Percentiles rank a stretch among this genome's conserved stretches.
phyloP scores from a whole-genome alignment of 2,888 invertebrate genomes.

The Noctua comes region DNA sequence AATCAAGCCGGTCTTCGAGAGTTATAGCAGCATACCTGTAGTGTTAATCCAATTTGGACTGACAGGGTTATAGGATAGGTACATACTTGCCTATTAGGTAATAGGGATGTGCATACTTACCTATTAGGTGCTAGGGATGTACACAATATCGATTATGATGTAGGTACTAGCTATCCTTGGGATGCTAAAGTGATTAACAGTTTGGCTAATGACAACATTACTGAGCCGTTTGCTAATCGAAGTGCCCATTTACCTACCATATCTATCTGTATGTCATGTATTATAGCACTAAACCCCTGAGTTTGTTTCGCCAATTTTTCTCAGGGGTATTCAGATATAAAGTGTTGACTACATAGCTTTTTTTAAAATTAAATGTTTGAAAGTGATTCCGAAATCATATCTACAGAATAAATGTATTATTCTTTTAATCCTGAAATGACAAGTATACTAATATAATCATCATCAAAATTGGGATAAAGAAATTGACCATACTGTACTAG shows the following conservation, averaged over 20 bases:
- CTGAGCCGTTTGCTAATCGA: background rate
- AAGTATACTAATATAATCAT: too few relatives aligned
- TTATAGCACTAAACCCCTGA: background rate
- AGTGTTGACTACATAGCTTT: too few relatives aligned
- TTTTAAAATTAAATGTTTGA: too few relatives aligned
- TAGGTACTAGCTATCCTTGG: background rate
- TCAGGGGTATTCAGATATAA: too few relatives aligned
- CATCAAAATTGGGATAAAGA: too few relatives aligned
- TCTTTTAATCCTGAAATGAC: too few relatives aligned
- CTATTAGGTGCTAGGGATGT: constrained; percentile 1
- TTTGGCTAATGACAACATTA: constrained; percentile 6
- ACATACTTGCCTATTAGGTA: background rate
- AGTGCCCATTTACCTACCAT: background rate
- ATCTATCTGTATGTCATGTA: background rate
- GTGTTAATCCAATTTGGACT: constrained; percentile 62
- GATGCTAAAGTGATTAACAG: constrained; percentile 12
- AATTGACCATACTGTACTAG: too few relatives aligned
- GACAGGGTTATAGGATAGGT: constrained; percentile 19
- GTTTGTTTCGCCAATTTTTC: background rate
- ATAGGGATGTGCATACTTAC: background rate
- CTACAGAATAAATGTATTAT: too few relatives aligned
- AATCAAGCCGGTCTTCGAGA: constrained; percentile 45
- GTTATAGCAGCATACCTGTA: constrained; percentile 48
- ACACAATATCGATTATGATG: constrained; percentile 1
- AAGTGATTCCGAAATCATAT: too few relatives aligned